Evolutionary conservation across 1,140 invertebrate genomes (phyloP), one percentile per base, ranked within the genome.

Genomic region (Branchinecta lynchi): DNA sequence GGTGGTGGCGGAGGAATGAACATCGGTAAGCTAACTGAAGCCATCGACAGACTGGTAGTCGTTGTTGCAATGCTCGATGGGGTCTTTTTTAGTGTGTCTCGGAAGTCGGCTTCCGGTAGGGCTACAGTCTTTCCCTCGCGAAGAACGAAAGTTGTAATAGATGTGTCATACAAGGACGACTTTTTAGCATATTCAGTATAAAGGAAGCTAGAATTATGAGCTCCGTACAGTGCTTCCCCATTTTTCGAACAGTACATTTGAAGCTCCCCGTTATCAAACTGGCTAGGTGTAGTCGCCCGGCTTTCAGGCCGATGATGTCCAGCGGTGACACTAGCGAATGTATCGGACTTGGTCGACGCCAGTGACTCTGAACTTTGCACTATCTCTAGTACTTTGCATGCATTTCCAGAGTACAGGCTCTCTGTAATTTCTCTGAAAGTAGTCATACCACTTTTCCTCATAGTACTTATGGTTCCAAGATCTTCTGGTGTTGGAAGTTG

Each of bases 201-300:
- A 60, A 75, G 72, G 9, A 75, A 69, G 12, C 71, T 68, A 3
- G 73, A 71, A 67, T 73, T 74, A 15, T 69, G 66, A 1, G 71
- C 73, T 15, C 74, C 74, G 67, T 75, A 75, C 60, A 75, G 70
- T 17, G 74, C 70, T 65, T 75, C 75, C 3, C 72, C 74, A 51
- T 74, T 71, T 32, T 70, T 66, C 10, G 74, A 74, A 67, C 71
- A 73, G 67, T 74, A 75, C 20, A 72, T 46, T 65, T 74, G 73
- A 8, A 75, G 69, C 68, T 74, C 72, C 3, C 71, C 70, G 0
- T 17, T n/a, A 10, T 65, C 65, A 6, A 68, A 43, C n/a, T 15
- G 66, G 9, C 20, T 51, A 0, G 66, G 71, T 32, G 15, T 17
- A 65, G 15, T 66, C 43, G 66, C 45, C 44, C 21, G 20, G 32